Conservation (phyloP, 1,140 invertebrate genomes). For the Heliconius eleuchia region DNA sequence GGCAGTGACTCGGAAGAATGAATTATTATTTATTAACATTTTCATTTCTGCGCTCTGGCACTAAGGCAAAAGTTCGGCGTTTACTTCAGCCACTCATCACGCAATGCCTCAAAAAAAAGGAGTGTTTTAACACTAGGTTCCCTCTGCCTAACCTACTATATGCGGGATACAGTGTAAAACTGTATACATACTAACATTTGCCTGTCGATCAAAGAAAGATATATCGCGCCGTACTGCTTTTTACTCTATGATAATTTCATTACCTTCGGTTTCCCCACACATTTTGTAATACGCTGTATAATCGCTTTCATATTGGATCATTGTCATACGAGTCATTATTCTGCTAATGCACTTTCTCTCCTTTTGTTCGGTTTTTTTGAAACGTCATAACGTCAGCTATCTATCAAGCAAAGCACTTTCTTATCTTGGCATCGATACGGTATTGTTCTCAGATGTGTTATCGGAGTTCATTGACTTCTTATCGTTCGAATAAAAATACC, state of each 20-base stretch:
- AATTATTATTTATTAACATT: too few relatives aligned
- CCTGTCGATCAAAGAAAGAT: background rate
- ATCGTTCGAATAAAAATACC: conserved; percentile 30
- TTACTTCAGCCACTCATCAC: too few relatives aligned
- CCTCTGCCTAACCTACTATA: too few relatives aligned
- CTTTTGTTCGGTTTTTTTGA: conserved; percentile 64
- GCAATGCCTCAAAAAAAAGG: too few relatives aligned
- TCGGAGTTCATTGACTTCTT: conserved; percentile 48
- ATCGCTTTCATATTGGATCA: conserved; percentile 36
- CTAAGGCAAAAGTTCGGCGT: too few relatives aligned
- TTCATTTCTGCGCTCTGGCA: too few relatives aligned
- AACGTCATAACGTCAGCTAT: conserved; percentile 57
- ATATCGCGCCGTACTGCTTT: conserved; percentile 15
- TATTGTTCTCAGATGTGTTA: conserved; percentile 51
- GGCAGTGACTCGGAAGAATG: background rate
- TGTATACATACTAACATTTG: background rate
- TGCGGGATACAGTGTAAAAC: too few relatives aligned
- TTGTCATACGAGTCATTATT: conserved; percentile 43
- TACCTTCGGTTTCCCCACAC: conserved; percentile 29
- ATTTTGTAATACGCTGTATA: conserved; percentile 44
- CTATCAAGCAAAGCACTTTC: conserved; percentile 62
- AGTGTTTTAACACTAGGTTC: too few relatives aligned
- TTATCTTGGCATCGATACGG: conserved; percentile 55
- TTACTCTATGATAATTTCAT: conserved; percentile 27
- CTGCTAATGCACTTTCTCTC: conserved; percentile 62